Evolutionary conservation across 2,888 invertebrate species (phyloP), one percentile per base, ranked within the genome.

Genomic region (Esperia sulphurella): DNA sequence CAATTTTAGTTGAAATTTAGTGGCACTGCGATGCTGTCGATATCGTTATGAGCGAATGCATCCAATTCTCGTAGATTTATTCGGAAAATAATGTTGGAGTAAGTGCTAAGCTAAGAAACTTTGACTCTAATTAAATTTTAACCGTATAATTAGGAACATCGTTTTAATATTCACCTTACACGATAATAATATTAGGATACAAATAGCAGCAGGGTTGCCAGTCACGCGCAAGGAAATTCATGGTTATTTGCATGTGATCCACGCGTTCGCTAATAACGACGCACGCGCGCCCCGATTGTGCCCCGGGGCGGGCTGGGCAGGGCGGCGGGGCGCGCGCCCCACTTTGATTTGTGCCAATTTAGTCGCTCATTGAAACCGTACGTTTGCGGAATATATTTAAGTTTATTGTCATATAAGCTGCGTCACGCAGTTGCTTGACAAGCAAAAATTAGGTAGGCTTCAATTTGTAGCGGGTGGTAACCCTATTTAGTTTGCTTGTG

Each of bases 291-390:
- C 14, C 10, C 30, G 10, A 8, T 30, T 3, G 9, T 7, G 37
- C 37, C 37, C n/a, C 37, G 14, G 38, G 42, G 30, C 29, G 21
- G 21, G 21, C 21, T 28, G 8, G 31, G 35, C 28, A 38, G 28
- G 29, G 33, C 21, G 8, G n/a, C 7, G 44, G n/a, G 38, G 45
- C 21, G 13, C 41, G 41, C 35, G 42, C 28, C 43, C 43, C 43
- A 33, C 46, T 47, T 50, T 50, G 50, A 50, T 50, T 50, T 44
- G 44, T 47, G 41, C 44, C 50, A 50, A 50, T 50, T 50, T 50
- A 41, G 37, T 30, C 42, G 31, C 45, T 50, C 50, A 50, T 50
- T 50, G 50, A 45, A 50, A 50, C 39, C 41, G 42, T 39, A 48
- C 48, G 42, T 33, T 14, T 13, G 28, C 35, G 7, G 46, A 46